These are phyloP conservation scores for Sitodiplosis mosellana DNA, from an alignment of 1,140 invertebrate species.

Conservation along the genomic window DNA sequence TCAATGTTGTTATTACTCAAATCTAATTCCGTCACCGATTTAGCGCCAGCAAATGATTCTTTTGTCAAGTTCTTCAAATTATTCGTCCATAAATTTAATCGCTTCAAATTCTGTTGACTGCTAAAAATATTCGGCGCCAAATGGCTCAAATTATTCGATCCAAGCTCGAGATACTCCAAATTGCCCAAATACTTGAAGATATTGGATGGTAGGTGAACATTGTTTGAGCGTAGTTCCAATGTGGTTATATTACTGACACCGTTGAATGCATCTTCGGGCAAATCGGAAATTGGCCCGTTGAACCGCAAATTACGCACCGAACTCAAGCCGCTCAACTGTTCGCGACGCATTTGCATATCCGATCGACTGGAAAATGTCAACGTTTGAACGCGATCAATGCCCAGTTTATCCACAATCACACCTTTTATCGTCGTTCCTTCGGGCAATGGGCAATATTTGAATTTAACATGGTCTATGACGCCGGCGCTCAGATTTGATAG, in stretches of 20 bases:
- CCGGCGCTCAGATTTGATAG: too few relatives aligned
- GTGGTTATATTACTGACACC: constrained; percentile 34
- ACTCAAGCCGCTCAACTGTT: too few relatives aligned
- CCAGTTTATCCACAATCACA: too few relatives aligned
- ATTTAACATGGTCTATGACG: too few relatives aligned
- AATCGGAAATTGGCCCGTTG: constrained; percentile 13
- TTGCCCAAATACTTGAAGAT: constrained; percentile 32
- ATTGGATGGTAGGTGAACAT: constrained; percentile 32
- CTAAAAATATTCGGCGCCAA: constrained; percentile 36
- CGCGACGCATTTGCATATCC: too few relatives aligned
- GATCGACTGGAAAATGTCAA: too few relatives aligned
- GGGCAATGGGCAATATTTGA: too few relatives aligned
- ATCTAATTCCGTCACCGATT: constrained; percentile 36
- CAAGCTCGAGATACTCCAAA: constrained; percentile 38
- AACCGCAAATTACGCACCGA: too few relatives aligned
- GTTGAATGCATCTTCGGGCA: constrained; percentile 36
- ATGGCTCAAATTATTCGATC: constrained; percentile 34
- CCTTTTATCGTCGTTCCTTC: too few relatives aligned
- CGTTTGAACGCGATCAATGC: too few relatives aligned
- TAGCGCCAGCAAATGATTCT: constrained; percentile 34
- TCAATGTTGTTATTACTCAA: constrained; percentile 39
- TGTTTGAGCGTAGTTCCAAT: constrained; percentile 38
- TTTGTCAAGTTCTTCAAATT: constrained; percentile 34
- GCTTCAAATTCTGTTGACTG: constrained; percentile 32
- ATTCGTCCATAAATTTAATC: constrained; percentile 42